These are phyloP conservation scores for Brachionus sp. DNA, from an alignment of 1,140 invertebrate species.

Conservation along the genomic window DNA sequence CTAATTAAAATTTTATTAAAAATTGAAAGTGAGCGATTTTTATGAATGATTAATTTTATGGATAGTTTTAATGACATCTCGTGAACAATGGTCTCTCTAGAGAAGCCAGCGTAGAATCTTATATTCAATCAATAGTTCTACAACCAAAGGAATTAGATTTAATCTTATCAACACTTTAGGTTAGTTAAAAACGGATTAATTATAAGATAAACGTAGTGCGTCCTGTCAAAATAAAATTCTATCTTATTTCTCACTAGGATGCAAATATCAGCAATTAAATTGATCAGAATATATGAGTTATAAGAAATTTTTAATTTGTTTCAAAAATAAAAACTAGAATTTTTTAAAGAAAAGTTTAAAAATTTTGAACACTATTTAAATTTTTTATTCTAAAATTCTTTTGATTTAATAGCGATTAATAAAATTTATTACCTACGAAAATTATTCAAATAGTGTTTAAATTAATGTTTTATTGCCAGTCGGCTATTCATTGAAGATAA, in stretches of 20 bases:
- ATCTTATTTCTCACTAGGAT: background rate
- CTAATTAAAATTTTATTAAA: background rate
- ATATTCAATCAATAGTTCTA: background rate
- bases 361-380: no score
- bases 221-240: background rate
- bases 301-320: no score
- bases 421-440: background rate
- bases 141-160: background rate
- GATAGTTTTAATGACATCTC: background rate
- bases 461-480: background rate
- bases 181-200: background rate
- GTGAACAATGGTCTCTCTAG: background rate
- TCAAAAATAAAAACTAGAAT: no score
- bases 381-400: background rate
- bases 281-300: background rate
- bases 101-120: background rate
- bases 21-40: slow-evolving; percentile 1
- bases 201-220: background rate
- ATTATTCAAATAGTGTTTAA: background rate
- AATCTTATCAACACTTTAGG: background rate
- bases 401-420: background rate
- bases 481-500: background rate
- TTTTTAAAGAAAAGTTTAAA: no score
- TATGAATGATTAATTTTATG: slow-evolving; percentile 6
- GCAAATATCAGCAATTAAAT: background rate